Base-by-base conservation (phyloP, 2,113 vertebrate species). In the Ivindomyrus marchei region DNA sequence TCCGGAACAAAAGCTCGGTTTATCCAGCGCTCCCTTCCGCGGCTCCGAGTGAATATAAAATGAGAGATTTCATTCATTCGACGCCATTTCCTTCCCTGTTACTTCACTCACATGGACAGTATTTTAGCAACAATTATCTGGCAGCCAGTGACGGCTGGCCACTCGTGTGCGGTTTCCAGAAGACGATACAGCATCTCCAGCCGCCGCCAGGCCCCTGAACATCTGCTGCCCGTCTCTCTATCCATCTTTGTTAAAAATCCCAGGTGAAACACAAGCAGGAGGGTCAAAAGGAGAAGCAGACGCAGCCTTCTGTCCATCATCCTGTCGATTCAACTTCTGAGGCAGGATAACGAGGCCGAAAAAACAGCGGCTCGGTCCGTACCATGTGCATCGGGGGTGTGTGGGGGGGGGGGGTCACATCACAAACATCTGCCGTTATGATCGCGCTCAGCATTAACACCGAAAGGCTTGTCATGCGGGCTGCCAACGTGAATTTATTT, bases 21-120 rank as follows among this genome's bases (percentile, higher is more conserved):
- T 92, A 92, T 92, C 93, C 89, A 91, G 93, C 88, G 91, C 93
- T 93, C 83, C 91, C 93, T 95, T 94, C 92, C 91, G 90, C 52
- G 90, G 91, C 91, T 90, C 93, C 91, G 85, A 91, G 90, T 91
- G 92, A 91, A 93, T 91, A 3, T 90, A 93, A 90, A 95, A 92
- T 91, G 92, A 91, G 56, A 90, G 77, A 90, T 88, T 90, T 93
- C 58, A 24, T 17, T 47, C 88, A 93, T 88, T 88, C 89, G 56
- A 89, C 92, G 89, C 85, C 89, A 0, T 31, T 45, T 89, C 36
- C 36, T 85, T 62, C 36, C 50, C 91, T 93, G 94, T 92, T 86
- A 90, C 91, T 89, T 91, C 90, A 91, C 92, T 90, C 52, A 90
- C 91, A 92, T 47, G 93, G 90, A 74, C 93, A 56, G 91, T 93